Evolutionary conservation across 2,113 vertebrate genomes (phyloP).

Genomic region (Rhineura floridana): DNA sequence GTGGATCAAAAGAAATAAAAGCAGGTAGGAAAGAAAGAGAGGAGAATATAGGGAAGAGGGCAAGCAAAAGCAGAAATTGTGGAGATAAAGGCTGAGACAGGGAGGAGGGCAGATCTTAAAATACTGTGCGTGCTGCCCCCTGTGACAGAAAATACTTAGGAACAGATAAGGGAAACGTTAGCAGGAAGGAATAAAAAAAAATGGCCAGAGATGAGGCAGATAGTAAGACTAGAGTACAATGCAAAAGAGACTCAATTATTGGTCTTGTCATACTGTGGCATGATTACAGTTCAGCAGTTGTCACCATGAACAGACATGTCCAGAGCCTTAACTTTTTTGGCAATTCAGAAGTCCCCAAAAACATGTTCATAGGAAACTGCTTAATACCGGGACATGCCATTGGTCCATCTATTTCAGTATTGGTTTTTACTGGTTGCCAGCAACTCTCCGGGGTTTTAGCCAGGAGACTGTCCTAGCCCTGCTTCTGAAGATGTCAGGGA

Average conservation of each 20-base stretch:
- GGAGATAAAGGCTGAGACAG: neutral
- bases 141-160: constrained; percentile 57
- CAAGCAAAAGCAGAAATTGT: constrained; percentile 23
- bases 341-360: neutral
- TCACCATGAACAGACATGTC: rapidly evolving
- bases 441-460: too few relatives aligned
- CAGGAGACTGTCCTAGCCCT: too few relatives aligned
- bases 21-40: constrained; percentile 5
- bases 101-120: constrained; percentile 35
- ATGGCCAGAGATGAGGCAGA: constrained; percentile 2
- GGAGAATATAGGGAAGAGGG: constrained; percentile 13
- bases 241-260: neutral
- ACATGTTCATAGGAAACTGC: neutral
- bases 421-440: neutral
- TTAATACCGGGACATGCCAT: neutral
- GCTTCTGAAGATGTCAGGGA: too few relatives aligned
- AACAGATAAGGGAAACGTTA: constrained; percentile 48
- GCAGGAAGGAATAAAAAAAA: constrained; percentile 23
- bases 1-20: constrained; percentile 34
- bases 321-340: too few relatives aligned
- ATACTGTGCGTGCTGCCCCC: too few relatives aligned
- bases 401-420: neutral
- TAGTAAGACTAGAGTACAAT: constrained; percentile 8
- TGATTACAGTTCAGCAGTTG: constrained; percentile 10
- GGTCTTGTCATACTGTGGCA: neutral